Evolutionary conservation across 2,113 vertebrate species (phyloP), one percentile per base, ranked within the genome.

Genomic region (Mellivora capensis): DNA sequence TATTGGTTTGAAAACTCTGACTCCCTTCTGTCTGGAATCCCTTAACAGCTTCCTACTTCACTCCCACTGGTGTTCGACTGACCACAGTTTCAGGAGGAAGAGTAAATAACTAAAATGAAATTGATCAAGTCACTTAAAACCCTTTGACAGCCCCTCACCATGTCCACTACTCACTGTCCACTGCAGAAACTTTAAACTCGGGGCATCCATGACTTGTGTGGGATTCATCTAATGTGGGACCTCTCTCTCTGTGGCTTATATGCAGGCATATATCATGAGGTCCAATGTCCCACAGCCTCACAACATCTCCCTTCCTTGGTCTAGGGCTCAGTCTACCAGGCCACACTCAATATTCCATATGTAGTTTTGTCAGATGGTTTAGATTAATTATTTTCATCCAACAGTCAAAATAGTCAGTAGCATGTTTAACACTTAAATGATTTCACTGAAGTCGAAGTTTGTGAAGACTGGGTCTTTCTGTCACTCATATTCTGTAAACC

Each of bases 381-480:
- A 77, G 14, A 49, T 14, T 1, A 6, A 44, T 64, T 93, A 29
- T 94, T 82, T 79, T 94, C 31, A 79, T 44, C 13, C 14, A 62
- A 31, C 3, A 61, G 54, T 59, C 90, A 31, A 96, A 87, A 57
- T 76, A 54, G 44, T 81, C 10, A 0, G 11, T 39, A 79, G 29
- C 4, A 23, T 34, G 11, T 72, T 87, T 85, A 47, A 49, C 13
- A 94, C n/a, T 61, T 42, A 90, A 52, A 31, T 86, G n/a, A 4
- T 31, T 95, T 89, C 76, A 81, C 25, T 92, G 83, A 49, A 82
- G 69, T 80, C 42, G 88, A 67, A 57, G 23, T 97, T 88, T 96
- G 13, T 91, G 34, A 90, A 93, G 62, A 37, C 17, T 7, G 9
- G 6, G 4, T 10, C 57, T 44, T 49, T 77, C 47, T 25, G 42